Evolutionary conservation across 2,797 vertebrate species (phyloP).

Genomic region (Pogonophryne albipinna): DNA sequence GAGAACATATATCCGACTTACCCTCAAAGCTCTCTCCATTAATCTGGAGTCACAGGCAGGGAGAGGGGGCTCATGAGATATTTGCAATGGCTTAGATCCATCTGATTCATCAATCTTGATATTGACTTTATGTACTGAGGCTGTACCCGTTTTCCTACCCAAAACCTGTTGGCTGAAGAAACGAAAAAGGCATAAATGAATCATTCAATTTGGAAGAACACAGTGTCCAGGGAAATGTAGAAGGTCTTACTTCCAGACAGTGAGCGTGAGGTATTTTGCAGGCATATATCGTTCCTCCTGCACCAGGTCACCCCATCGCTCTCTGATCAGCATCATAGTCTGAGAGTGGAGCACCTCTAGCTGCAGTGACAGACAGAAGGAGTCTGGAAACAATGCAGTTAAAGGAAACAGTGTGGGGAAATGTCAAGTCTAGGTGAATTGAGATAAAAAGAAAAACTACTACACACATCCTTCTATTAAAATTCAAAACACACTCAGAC

Average conservation of each 20-base stretch:
- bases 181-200: not conserved
- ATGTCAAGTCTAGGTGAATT: conserved; percentile 38
- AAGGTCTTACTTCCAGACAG: conserved; percentile 96
- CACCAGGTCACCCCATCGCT: conserved; percentile 98
- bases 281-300: conserved; percentile 96
- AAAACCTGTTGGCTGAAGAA: conserved; percentile 93
- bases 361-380: conserved; percentile 98
- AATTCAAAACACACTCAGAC: conserved; percentile 60
- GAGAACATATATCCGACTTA: conserved; percentile 54
- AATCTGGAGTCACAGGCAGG: conserved; percentile 96
- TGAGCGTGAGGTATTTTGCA: conserved; percentile 95
- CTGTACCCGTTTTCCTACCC: conserved; percentile 96
- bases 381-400: conserved; percentile 88
- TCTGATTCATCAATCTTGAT: conserved; percentile 97
- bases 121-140: conserved; percentile 96
- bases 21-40: conserved; percentile 98
- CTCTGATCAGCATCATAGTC: conserved; percentile 96
- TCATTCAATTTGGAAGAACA: not conserved
- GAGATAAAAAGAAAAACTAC: conserved; percentile 27
- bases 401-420: conserved; percentile 81
- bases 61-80: conserved; percentile 97
- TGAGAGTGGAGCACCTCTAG: conserved; percentile 98
- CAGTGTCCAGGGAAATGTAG: not conserved
- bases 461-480: conserved; percentile 54
- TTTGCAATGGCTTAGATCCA: conserved; percentile 97